Base-by-base conservation (phyloP, 2,888 invertebrate species). In the Lasioglossum vierecki region DNA sequence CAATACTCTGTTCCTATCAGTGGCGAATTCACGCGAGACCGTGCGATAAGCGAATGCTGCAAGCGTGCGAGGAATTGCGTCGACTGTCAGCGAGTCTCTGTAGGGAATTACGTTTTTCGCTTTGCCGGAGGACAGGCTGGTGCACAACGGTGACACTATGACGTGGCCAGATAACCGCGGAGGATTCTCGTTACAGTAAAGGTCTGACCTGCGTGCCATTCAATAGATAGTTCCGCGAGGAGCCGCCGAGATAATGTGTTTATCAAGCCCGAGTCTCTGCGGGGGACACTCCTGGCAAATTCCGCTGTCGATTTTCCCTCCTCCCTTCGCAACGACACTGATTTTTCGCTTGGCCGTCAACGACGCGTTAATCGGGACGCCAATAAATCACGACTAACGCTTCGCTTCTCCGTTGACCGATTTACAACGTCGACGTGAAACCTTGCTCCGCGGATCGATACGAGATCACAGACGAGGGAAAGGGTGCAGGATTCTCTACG, bases 281-380 rank as follows among this genome's bases (percentile, higher is more conserved):
- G 85, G 91, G 91, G 88, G 88, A 87, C 86, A 83, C 44, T 82
- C 84, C 85, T 76, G 90, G 91, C 78, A 91, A 91, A 91, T 91
- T 91, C 91, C 91, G 89, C 68, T 88, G n/a, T 63, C 26, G 70
- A 18, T 70, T 53, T 71, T 84, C 44, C 30, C 79, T 70, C 39
- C 49, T 71, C n/a, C 35, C 57, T 18, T 13, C 6, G 18, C 9
- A 9, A 26, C 39, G 22, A 6, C 39, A 26, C 35, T 9, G 63
- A 63, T 63, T 63, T 63, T 63, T 63, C 26, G n/a, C 63, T 26
- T 15, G 30, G 30, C 2, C 15, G 63, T 30, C n/a, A 30, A 30
- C 15, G 15, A 63, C 30, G 30, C 63, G 63, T 63, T 63, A 63
- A 63, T 63, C 26, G 63, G 63, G 15, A 30, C 30, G 63, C 63